Conservation (phyloP, 1,140 invertebrate species). For the Macrobrachium nipponense region DNA sequence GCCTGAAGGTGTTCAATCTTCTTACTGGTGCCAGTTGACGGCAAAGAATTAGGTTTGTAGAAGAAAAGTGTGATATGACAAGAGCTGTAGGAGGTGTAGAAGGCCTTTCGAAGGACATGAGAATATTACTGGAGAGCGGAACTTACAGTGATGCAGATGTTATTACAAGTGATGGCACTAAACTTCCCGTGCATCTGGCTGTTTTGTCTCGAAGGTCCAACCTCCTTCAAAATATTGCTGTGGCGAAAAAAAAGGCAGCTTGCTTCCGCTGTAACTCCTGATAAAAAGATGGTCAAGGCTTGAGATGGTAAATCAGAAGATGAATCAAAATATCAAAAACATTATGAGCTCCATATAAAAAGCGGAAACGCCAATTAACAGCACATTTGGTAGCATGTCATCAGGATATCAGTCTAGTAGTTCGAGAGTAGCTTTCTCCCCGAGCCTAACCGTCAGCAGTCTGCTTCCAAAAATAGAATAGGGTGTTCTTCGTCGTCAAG, state of each 20-base stretch:
- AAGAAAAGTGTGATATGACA: neutral
- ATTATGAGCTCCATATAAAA: too few species aligned
- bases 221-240: constrained; percentile 18
- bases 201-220: constrained; percentile 28
- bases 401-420: constrained; percentile 1
- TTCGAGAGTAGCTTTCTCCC: neutral
- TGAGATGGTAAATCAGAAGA: neutral
- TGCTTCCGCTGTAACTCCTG: neutral
- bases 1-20: constrained; percentile 33
- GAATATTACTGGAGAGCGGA: constrained; percentile 12
- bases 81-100: constrained; percentile 10
- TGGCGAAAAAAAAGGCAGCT: neutral
- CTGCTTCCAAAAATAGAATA: too few species aligned
- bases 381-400: constrained; percentile 26
- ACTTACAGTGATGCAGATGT: constrained; percentile 21
- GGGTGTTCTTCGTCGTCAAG: neutral
- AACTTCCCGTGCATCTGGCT: constrained; percentile 35
- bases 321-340: neutral
- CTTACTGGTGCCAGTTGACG: constrained; percentile 9
- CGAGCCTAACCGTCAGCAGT: neutral
- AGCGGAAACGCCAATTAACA: constrained; percentile 20
- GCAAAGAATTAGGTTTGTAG: constrained; percentile 28
- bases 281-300: neutral
- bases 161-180: constrained; percentile 37
- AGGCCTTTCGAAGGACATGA: constrained; percentile 21